These are phyloP conservation scores for Ichneumoninae sp. DNA, from an alignment of 2,888 invertebrate species.

Conservation along the genomic window DNA sequence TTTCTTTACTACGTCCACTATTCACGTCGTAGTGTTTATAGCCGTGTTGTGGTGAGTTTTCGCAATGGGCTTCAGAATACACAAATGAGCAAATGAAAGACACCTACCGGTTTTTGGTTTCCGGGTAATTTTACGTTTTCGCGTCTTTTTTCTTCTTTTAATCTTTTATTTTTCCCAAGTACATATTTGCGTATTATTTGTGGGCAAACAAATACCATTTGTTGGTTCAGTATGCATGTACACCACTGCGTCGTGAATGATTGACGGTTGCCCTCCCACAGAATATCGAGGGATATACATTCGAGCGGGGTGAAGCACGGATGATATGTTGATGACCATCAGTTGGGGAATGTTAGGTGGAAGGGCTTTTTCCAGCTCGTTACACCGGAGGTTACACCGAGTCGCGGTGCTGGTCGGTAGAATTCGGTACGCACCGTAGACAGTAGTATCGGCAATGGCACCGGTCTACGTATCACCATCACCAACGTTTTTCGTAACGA, in stretches of 20 bases:
- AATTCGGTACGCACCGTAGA: neutral
- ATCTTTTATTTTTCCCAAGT: neutral
- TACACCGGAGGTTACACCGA: neutral
- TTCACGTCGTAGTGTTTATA: no score
- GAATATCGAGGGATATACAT: neutral
- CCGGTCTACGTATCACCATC: slow-evolving; percentile 1
- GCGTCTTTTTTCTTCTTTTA: neutral
- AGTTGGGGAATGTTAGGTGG: neutral
- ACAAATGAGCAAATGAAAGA: no score
- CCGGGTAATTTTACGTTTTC: neutral
- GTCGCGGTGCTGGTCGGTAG: neutral
- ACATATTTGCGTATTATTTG: no score
- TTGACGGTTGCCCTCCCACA: neutral
- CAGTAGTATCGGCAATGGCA: neutral
- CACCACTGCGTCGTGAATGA: neutral
- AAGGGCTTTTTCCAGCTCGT: neutral
- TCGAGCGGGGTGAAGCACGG: neutral
- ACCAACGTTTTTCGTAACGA: slow-evolving; percentile 58
- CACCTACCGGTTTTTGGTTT: neutral
- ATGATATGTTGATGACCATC: neutral
- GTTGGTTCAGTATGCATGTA: no score
- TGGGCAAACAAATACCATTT: no score
- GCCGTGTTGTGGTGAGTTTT: no score
- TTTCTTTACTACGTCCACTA: no score
- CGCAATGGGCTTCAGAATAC: no score